These are phyloP conservation scores for Hymenopus coronatus DNA, from an alignment of 2,888 invertebrate species.

Conservation along the genomic window DNA sequence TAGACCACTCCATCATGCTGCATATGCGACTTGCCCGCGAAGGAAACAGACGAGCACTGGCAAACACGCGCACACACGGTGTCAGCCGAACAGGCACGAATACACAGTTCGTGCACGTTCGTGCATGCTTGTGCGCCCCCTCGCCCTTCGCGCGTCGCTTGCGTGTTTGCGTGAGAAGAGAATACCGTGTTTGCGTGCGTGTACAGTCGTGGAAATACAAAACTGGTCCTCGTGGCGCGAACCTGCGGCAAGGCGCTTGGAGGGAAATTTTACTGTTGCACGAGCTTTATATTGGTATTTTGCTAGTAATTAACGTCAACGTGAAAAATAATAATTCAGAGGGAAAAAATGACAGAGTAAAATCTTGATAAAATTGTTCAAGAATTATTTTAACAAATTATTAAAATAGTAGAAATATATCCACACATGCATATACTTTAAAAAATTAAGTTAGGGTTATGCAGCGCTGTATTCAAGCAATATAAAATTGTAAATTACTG, in stretches of 20 bases:
- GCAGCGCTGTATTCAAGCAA: no score
- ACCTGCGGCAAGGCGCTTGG: not conserved
- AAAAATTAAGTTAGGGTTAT: no score
- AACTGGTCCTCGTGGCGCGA: not conserved
- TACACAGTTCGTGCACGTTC: not conserved
- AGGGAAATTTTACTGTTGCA: no score
- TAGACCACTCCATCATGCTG: conserved; percentile 9
- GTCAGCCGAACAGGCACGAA: not conserved
- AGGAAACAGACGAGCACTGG: not conserved
- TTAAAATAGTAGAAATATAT: no score
- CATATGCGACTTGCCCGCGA: not conserved
- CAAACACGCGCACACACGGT: not conserved
- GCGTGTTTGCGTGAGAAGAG: not conserved
- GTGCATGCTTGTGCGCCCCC: not conserved
- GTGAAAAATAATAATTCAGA: no score
- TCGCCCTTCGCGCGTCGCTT: not conserved
- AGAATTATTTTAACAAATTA: no score
- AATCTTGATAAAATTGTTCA: no score
- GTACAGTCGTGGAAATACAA: not conserved
- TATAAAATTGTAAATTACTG: no score
- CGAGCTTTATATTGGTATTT: no score
- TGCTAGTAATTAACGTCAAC: no score
- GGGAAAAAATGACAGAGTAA: no score
- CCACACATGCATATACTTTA: no score
- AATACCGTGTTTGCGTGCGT: not conserved